Conservation (phyloP, 1,140 invertebrate genomes). For the Trichogramma pretiosum region DNA sequence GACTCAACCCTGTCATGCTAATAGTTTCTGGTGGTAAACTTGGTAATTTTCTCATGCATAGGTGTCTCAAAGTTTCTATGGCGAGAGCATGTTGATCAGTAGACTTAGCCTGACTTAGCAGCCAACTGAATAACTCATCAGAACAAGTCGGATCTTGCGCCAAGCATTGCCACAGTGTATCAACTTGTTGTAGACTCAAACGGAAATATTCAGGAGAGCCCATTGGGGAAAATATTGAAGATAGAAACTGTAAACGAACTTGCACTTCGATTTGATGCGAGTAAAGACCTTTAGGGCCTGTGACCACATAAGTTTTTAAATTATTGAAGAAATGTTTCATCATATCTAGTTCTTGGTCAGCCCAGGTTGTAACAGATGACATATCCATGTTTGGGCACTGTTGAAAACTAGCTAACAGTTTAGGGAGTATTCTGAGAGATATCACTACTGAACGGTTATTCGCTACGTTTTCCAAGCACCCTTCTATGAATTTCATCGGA, state of each 20-base stretch:
- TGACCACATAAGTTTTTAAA: slow-evolving; percentile 54
- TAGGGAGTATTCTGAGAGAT: slow-evolving; percentile 77
- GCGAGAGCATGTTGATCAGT: slow-evolving; percentile 86
- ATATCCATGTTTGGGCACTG: slow-evolving; percentile 75
- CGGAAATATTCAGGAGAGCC: slow-evolving; percentile 84
- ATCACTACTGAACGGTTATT: slow-evolving; percentile 81
- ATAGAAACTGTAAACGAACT: slow-evolving; percentile 82
- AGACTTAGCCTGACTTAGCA: slow-evolving; percentile 78
- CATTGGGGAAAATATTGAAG: slow-evolving; percentile 81
- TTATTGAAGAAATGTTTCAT: slow-evolving; percentile 89
- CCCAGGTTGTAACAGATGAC: slow-evolving; percentile 78
- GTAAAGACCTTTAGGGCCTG: slow-evolving; percentile 51
- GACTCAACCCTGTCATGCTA: slow-evolving; percentile 80
- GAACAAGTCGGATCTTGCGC: slow-evolving; percentile 68
- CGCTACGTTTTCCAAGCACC: slow-evolving; percentile 82
- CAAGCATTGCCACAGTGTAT: slow-evolving; percentile 82
- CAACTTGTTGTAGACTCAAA: slow-evolving; percentile 79
- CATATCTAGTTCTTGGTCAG: slow-evolving; percentile 81
- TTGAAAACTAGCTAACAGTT: slow-evolving; percentile 85
- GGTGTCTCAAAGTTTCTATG: slow-evolving; percentile 74
- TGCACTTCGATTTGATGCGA: slow-evolving; percentile 84
- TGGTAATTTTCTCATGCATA: slow-evolving; percentile 83
- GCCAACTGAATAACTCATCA: slow-evolving; percentile 88
- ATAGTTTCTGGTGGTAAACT: slow-evolving; percentile 78
- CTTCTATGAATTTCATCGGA: slow-evolving; percentile 89